These are phyloP conservation scores for Mirza zaza DNA, from an alignment of 2,113 vertebrate species.

Conservation along the genomic window DNA sequence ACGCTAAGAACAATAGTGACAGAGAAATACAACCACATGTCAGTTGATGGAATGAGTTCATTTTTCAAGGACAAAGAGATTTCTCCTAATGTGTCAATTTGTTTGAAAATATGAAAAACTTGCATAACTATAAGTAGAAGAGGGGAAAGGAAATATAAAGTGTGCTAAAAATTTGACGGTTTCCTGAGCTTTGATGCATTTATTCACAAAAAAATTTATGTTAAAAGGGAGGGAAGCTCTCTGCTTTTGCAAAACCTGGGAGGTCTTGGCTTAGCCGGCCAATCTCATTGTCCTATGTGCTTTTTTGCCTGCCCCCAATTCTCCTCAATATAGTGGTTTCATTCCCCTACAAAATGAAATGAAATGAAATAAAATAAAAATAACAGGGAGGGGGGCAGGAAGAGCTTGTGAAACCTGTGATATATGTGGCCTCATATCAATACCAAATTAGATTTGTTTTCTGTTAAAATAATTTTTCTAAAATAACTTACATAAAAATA, in stretches of 20 bases:
- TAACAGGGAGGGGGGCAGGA: too few relatives aligned
- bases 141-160: background rate
- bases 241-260: too few relatives aligned
- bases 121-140: background rate
- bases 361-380: too few relatives aligned
- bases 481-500: too few relatives aligned
- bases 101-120: background rate
- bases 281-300: too few relatives aligned
- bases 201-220: background rate
- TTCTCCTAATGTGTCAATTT: background rate
- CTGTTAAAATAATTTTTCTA: background rate
- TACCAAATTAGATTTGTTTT: background rate
- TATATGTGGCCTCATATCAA: background rate
- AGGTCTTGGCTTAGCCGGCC: too few relatives aligned
- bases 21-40: background rate
- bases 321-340: too few relatives aligned
- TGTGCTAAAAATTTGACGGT: background rate
- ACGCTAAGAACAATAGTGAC: background rate
- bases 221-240: background rate
- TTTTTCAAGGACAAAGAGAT: background rate
- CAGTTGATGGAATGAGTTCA: background rate
- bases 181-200: background rate
- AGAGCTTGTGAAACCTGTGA: background rate
- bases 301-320: too few relatives aligned
- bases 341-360: too few relatives aligned